Evolutionary conservation across 2,888 invertebrate species (phyloP).

Genomic region (Stramonita haemastoma): DNA sequence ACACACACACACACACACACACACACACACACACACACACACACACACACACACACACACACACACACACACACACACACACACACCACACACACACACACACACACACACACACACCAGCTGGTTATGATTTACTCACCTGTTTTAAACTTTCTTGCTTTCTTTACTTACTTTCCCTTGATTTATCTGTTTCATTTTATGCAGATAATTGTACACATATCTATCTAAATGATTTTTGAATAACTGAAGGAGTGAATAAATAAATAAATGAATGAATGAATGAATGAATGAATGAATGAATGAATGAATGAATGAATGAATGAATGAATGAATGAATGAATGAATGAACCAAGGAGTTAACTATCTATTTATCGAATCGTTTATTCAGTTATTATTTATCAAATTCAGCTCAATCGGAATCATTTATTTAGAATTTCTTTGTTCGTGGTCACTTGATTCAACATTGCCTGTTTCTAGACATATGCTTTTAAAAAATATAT

Average conservation of each 20-base stretch:
- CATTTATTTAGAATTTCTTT: too few relatives aligned
- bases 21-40: not conserved
- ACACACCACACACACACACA: not conserved
- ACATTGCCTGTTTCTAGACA: too few relatives aligned
- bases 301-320: not conserved
- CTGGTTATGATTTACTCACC: not conserved
- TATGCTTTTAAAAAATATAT: too few relatives aligned
- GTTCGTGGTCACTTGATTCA: too few relatives aligned
- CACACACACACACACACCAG: not conserved
- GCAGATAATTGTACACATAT: not conserved
- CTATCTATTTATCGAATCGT: too few relatives aligned
- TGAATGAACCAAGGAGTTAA: too few relatives aligned
- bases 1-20: not conserved
- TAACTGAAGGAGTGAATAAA: not conserved
- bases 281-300: not conserved
- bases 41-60: not conserved
- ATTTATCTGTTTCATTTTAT: not conserved
- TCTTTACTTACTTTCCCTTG: not conserved
- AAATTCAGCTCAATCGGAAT: too few relatives aligned
- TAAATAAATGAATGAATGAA: not conserved
- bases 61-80: not conserved
- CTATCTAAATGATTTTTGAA: not conserved
- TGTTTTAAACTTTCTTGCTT: too few relatives aligned
- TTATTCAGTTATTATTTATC: too few relatives aligned
- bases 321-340: not conserved